Conservation (phyloP, 2,797 vertebrate species). For the Sebastes iracundus region DNA sequence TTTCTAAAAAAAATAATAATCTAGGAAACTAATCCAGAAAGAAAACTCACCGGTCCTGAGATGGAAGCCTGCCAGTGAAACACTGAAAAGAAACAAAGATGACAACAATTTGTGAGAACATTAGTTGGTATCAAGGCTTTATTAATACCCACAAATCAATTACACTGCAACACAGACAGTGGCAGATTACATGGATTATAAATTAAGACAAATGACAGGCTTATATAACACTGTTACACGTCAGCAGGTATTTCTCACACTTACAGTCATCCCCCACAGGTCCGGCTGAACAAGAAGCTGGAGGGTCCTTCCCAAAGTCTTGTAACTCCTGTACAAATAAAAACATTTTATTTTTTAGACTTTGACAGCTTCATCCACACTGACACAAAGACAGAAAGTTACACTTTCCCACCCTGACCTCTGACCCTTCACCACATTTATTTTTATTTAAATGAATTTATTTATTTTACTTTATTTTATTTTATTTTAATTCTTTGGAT, state of each 20-base stretch:
- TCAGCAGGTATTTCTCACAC: constrained; percentile 27
- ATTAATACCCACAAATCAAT: background rate
- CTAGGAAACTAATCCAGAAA: constrained; percentile 60
- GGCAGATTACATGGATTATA: background rate
- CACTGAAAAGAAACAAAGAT: constrained; percentile 66
- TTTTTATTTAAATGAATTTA: too few relatives aligned
- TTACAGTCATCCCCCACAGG: constrained; percentile 82
- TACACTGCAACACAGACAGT: background rate
- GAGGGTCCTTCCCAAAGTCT: constrained; percentile 81
- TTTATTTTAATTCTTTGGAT: too few relatives aligned
- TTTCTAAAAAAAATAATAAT: constrained; percentile 22
- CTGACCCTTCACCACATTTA: too few relatives aligned
- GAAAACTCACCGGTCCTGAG: constrained; percentile 82
- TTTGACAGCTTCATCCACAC: background rate
- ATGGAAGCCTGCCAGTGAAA: constrained; percentile 86
- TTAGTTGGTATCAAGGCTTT: background rate
- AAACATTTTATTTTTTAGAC: background rate
- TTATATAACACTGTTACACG: background rate
- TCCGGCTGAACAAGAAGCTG: constrained; percentile 83
- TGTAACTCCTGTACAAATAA: constrained; percentile 71
- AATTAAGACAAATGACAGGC: background rate
- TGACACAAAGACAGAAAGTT: too few relatives aligned
- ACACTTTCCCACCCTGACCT: too few relatives aligned
- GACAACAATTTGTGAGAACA: constrained; percentile 4
- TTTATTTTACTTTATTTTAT: too few relatives aligned